A percentile compares a stretch with the other conserved stretches of the same genome.
phyloP scores from a whole-genome alignment of 2,888 invertebrate genomes.

The Lasioglossum malachurum region DNA sequence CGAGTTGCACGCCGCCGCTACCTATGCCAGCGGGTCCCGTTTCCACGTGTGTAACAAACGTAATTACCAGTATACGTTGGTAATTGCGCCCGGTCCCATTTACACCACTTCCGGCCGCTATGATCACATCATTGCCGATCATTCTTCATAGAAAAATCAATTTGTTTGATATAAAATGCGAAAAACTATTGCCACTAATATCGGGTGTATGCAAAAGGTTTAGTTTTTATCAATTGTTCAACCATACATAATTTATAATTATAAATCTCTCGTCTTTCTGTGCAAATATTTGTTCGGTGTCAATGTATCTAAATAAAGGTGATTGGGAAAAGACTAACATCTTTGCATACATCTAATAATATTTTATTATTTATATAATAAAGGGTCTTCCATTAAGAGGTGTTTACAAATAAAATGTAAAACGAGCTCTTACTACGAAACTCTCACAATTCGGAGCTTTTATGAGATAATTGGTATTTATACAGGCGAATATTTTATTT shows the following conservation, averaged over 20 bases:
- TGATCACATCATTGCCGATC: not conserved
- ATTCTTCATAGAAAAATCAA: not conserved
- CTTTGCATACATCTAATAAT: no score
- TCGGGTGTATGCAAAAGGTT: not conserved
- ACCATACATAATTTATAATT: no score
- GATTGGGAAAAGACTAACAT: no score
- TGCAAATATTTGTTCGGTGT: no score
- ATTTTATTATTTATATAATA: no score
- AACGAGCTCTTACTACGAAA: not conserved
- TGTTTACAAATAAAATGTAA: not conserved
- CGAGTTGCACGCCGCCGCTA: slow-evolving; percentile 38
- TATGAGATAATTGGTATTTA: not conserved
- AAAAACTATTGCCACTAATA: not conserved
- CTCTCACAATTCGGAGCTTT: not conserved
- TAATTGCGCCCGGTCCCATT: slow-evolving; percentile 25
- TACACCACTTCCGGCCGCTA: not conserved
- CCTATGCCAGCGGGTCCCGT: slow-evolving; percentile 33
- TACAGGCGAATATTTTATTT: not conserved
- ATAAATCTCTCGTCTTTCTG: no score
- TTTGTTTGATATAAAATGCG: not conserved
- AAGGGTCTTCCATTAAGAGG: no score
- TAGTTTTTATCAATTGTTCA: not conserved
- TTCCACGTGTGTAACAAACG: slow-evolving; percentile 46
- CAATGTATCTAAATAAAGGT: no score
- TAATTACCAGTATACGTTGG: slow-evolving; percentile 39